These are phyloP conservation scores for Heliornis fulica DNA, from an alignment of 2,113 vertebrate genomes.

Conservation along the genomic window DNA sequence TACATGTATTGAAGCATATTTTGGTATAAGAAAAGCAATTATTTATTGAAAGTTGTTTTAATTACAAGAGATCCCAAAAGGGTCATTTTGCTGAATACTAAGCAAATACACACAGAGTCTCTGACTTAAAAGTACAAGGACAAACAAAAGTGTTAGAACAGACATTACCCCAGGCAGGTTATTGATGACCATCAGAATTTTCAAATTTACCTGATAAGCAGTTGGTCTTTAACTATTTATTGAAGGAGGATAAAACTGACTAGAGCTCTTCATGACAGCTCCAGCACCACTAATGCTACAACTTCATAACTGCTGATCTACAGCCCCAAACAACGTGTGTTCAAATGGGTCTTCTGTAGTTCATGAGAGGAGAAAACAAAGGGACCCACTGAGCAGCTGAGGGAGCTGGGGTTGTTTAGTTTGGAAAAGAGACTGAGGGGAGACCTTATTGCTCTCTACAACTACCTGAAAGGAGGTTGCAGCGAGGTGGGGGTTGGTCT, in stretches of 20 bases:
- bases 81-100: accelerated
- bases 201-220: neutral
- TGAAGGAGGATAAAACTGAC: neutral
- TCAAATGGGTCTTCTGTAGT: neutral
- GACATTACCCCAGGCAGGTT: neutral
- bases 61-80: neutral
- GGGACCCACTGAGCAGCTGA: too few species aligned
- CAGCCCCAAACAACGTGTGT: neutral
- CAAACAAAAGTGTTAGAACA: neutral
- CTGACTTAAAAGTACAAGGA: neutral
- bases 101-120: neutral
- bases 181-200: neutral
- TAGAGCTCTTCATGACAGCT: neutral
- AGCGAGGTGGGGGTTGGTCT: too few species aligned
- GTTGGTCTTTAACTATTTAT: neutral
- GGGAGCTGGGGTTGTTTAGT: too few species aligned
- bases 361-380: neutral
- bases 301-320: neutral
- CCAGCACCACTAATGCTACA: neutral
- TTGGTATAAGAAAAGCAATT: neutral
- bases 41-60: neutral
- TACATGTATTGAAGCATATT: neutral
- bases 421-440: too few species aligned
- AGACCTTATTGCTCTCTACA: too few species aligned
- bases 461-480: too few species aligned